phyloP scores from a whole-genome alignment of 2,797 vertebrate genomes.

The Danio tinwini region DNA sequence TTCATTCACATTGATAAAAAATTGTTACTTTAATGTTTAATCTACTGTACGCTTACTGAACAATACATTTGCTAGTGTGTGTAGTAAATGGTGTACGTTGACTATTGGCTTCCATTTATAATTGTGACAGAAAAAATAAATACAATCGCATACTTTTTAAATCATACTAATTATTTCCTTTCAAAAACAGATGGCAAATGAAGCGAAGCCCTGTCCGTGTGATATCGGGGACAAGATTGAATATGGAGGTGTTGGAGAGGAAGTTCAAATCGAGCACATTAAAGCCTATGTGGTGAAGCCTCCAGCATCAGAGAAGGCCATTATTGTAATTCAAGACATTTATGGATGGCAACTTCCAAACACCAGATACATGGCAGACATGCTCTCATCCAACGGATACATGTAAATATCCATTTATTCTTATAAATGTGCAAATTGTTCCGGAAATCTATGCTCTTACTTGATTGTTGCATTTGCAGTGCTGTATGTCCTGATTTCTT shows the following conservation, averaged over 20 bases:
- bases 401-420: slow-evolving; percentile 72
- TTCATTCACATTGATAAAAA: neutral
- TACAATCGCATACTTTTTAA: neutral
- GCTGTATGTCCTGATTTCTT: slow-evolving; percentile 84
- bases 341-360: slow-evolving; percentile 91
- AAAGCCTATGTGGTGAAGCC: slow-evolving; percentile 85
- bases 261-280: slow-evolving; percentile 86
- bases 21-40: neutral
- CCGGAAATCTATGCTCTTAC: neutral
- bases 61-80: no score
- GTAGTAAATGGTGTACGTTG: no score
- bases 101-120: neutral
- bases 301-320: slow-evolving; percentile 79
- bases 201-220: slow-evolving; percentile 86
- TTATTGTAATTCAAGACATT: slow-evolving; percentile 90
- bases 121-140: neutral
- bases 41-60: neutral
- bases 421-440: slow-evolving; percentile 33
- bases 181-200: slow-evolving; percentile 84
- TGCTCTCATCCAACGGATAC: slow-evolving; percentile 90
- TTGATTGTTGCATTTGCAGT: slow-evolving; percentile 63
- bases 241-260: slow-evolving; percentile 85
- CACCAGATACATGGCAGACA: slow-evolving; percentile 90
- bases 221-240: slow-evolving; percentile 83
- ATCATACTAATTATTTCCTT: neutral